Conservation (phyloP, 1,140 invertebrate genomes). For the Rhysida immarginata region DNA sequence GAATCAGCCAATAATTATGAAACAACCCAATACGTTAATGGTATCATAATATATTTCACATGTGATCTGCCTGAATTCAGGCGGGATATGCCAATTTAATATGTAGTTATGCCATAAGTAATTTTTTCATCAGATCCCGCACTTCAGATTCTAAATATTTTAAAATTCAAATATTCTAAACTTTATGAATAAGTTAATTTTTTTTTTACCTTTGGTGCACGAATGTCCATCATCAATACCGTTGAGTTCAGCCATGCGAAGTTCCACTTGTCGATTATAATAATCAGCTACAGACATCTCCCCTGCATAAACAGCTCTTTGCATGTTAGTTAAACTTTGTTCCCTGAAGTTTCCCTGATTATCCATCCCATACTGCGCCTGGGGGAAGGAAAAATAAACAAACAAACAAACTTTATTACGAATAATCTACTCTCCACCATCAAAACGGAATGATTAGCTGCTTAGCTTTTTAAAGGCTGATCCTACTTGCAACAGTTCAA, state of each 20-base stretch:
- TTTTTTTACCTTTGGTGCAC: slow-evolving; percentile 47
- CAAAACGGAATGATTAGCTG: too few relatives aligned
- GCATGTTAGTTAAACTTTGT: slow-evolving; percentile 65
- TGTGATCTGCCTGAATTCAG: too few relatives aligned
- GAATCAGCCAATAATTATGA: too few relatives aligned
- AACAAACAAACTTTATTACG: not conserved
- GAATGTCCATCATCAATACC: slow-evolving; percentile 70
- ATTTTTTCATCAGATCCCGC: too few relatives aligned
- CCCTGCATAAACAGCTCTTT: slow-evolving; percentile 64
- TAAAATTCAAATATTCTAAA: too few relatives aligned
- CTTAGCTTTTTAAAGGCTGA: not conserved
- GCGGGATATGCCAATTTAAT: too few relatives aligned
- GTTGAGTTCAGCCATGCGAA: slow-evolving; percentile 52
- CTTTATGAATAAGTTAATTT: too few relatives aligned
- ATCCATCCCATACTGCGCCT: slow-evolving; percentile 78
- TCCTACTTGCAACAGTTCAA: slow-evolving; percentile 46
- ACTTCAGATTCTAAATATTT: too few relatives aligned
- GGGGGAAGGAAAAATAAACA: slow-evolving; percentile 11
- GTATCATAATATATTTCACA: too few relatives aligned
- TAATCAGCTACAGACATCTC: slow-evolving; percentile 70
- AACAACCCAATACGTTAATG: too few relatives aligned
- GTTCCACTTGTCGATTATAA: slow-evolving; percentile 59
- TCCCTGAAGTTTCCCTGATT: slow-evolving; percentile 63
- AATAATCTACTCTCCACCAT: too few relatives aligned
- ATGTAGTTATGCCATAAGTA: too few relatives aligned